Conservation (phyloP, 2,797 vertebrate genomes). For the Enteromius argenteus region DNA sequence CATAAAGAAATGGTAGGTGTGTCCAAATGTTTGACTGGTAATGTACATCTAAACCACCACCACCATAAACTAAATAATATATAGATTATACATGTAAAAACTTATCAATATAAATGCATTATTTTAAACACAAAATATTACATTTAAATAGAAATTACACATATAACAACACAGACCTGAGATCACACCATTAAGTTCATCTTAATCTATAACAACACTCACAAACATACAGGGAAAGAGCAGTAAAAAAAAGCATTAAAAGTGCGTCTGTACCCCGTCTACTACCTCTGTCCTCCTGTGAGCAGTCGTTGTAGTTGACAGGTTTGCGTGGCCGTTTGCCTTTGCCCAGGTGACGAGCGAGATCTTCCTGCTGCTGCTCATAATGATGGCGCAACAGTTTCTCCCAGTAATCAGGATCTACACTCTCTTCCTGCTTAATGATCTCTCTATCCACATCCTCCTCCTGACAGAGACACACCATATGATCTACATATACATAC, state of each 20-base stretch:
- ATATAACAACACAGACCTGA: constrained; percentile 7
- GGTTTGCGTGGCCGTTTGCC: constrained; percentile 98
- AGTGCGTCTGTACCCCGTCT: constrained; percentile 82
- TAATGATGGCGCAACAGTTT: constrained; percentile 97
- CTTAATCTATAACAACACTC: constrained; percentile 35
- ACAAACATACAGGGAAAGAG: constrained; percentile 64
- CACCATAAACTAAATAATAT: neutral
- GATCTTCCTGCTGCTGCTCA: constrained; percentile 97
- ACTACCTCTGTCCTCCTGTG: constrained; percentile 98
- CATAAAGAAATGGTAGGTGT: neutral
- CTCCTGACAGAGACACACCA: constrained; percentile 76
- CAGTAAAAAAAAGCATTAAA: constrained; percentile 68
- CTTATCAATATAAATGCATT: neutral
- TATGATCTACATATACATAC: neutral
- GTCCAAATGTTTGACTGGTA: neutral
- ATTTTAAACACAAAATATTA: constrained; percentile 4
- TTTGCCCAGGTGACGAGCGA: constrained; percentile 97
- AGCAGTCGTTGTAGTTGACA: constrained; percentile 99
- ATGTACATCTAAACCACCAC: neutral
- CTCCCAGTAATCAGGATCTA: constrained; percentile 99
- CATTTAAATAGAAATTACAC: neutral
- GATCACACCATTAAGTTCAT: neutral
- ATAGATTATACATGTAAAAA: neutral
- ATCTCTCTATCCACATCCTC: constrained; percentile 97
- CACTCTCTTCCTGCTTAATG: constrained; percentile 98